These are phyloP conservation scores for Andrena camellia DNA, from an alignment of 2,888 invertebrate species.

Conservation along the genomic window DNA sequence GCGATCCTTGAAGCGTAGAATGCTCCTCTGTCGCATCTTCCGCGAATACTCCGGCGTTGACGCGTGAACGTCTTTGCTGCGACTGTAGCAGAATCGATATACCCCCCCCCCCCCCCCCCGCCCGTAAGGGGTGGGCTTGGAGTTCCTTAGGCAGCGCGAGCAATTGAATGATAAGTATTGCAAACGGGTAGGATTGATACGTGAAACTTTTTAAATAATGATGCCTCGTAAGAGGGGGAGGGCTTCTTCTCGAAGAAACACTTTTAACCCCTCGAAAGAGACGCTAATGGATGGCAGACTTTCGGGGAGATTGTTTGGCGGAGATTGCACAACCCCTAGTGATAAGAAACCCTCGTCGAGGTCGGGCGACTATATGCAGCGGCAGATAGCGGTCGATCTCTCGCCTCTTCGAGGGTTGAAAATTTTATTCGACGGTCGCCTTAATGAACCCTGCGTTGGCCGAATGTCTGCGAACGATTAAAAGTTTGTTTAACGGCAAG, in stretches of 20 bases:
- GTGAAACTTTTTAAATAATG: not conserved
- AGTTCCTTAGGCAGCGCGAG: no score
- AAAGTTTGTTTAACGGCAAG: not conserved
- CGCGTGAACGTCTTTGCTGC: no score
- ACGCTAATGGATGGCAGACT: not conserved
- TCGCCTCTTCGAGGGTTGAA: not conserved
- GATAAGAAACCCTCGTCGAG: constrained; percentile 16
- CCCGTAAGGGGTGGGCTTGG: no score
- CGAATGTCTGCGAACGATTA: constrained; percentile 14
- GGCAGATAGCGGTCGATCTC: not conserved
- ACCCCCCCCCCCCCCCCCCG: no score
- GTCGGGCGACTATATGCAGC: constrained; percentile 9
- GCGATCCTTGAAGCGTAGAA: no score
- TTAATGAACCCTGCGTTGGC: constrained; percentile 3
- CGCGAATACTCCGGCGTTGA: no score
- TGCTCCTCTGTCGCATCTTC: no score
- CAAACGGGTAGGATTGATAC: not conserved
- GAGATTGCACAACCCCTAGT: not conserved
- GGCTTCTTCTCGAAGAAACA: not conserved
- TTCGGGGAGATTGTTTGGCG: not conserved
- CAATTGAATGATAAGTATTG: no score
- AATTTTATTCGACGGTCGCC: constrained; percentile 5
- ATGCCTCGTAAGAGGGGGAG: no score
- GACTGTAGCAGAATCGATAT: no score
- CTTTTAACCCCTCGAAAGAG: not conserved